Conservation (phyloP, 2,888 invertebrate species). For the Dryobota labecula region DNA sequence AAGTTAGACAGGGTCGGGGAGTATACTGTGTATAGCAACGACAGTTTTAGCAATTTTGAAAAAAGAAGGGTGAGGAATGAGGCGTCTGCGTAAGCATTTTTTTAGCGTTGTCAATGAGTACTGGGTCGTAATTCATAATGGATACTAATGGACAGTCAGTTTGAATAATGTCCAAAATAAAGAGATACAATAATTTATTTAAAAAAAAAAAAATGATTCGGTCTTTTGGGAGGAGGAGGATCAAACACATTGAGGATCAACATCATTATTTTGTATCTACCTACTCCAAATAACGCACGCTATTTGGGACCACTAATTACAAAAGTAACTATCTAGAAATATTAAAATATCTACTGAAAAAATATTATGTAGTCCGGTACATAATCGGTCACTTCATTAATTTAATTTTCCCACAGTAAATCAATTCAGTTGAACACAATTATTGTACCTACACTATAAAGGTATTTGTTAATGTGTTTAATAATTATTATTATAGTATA, state of each 20-base stretch:
- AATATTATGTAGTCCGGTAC: background rate
- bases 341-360: background rate
- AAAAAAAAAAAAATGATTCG: background rate
- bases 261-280: background rate
- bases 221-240: too few relatives aligned
- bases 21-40: background rate
- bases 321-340: background rate
- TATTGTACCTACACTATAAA: conserved; percentile 69
- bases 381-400: conserved; percentile 21
- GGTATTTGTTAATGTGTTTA: conserved; percentile 64
- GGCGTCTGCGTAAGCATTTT: background rate
- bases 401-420: conserved; percentile 69
- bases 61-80: background rate
- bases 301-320: background rate
- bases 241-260: background rate
- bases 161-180: background rate
- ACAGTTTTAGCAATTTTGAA: conserved; percentile 9
- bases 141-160: background rate
- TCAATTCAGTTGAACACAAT: conserved; percentile 65
- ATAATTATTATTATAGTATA: conserved; percentile 53
- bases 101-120: too few relatives aligned
- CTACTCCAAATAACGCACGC: background rate
- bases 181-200: background rate
- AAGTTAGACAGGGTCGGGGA: conserved; percentile 42
- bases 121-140: background rate